These are phyloP conservation scores for Acanthochromis polyacanthus DNA, from an alignment of 2,113 vertebrate genomes.

Conservation along the genomic window DNA sequence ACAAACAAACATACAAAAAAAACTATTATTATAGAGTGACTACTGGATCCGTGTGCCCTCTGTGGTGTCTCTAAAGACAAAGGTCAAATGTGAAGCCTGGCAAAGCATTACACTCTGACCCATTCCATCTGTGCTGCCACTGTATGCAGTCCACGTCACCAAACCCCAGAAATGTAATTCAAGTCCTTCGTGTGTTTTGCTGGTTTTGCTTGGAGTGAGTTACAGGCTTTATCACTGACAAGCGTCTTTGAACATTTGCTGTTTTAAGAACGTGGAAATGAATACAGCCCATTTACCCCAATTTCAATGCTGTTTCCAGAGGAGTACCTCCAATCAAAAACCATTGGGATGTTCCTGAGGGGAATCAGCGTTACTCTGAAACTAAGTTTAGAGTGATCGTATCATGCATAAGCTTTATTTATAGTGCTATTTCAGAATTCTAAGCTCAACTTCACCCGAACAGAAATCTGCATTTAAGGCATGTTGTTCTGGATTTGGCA, in stretches of 20 bases:
- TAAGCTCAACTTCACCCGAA: constrained; percentile 3
- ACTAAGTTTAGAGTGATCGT: constrained; percentile 8
- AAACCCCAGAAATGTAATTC: background rate
- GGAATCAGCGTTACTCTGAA: too few relatives aligned
- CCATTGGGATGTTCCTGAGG: background rate
- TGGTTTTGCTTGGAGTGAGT: background rate
- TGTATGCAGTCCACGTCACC: constrained; percentile 29
- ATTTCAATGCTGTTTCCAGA: constrained; percentile 16
- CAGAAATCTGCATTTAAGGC: constrained; percentile 25
- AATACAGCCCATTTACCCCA: background rate
- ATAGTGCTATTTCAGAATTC: constrained; percentile 19
- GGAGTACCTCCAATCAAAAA: background rate
- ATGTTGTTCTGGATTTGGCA: constrained; percentile 23
- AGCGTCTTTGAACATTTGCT: constrained; percentile 1
- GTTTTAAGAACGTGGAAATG: constrained; percentile 5
- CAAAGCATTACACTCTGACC: constrained; percentile 27
- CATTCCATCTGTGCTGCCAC: constrained; percentile 42
- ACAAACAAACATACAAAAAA: background rate
- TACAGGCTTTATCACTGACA: background rate
- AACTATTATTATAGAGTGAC: constrained; percentile 5
- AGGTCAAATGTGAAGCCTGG: constrained; percentile 39
- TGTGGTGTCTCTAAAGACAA: constrained; percentile 23
- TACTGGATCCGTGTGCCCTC: constrained; percentile 29
- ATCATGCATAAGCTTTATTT: constrained; percentile 2
- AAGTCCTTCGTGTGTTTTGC: background rate